phyloP scores from a whole-genome alignment of 2,113 vertebrate species.

The Lagenorhynchus albirostris region DNA sequence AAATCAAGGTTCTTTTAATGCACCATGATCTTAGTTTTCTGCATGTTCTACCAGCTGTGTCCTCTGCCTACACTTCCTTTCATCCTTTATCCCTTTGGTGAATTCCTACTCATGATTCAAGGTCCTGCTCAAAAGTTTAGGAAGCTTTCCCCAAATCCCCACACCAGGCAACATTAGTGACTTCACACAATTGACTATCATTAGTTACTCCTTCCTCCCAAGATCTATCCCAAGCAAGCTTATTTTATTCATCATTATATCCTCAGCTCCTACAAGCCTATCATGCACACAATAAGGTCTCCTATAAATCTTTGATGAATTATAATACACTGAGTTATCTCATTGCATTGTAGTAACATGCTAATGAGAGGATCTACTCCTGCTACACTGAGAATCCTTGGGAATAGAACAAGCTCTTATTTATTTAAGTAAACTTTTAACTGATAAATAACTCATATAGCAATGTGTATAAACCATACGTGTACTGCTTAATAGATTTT shows the following conservation, averaged over 20 bases:
- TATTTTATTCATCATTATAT: neutral
- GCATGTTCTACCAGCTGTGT: neutral
- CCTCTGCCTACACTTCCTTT: neutral
- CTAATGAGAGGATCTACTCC: neutral
- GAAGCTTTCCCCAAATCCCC: neutral
- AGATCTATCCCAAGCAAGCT: neutral
- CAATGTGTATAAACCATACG: neutral
- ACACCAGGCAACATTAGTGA: neutral
- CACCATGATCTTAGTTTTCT: neutral
- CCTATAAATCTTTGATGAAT: neutral
- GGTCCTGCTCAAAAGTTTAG: neutral
- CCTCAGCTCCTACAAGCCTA: neutral
- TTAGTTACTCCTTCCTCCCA: neutral
- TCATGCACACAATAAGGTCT: neutral
- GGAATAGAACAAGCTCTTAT: neutral
- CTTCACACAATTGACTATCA: neutral
- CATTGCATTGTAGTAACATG: neutral
- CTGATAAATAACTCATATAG: neutral
- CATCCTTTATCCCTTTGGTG: neutral
- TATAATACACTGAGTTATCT: neutral
- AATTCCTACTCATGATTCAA: neutral
- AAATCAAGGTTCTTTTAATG: neutral
- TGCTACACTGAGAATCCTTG: neutral
- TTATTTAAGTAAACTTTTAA: neutral
- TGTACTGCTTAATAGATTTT: neutral